phyloP scores from a whole-genome alignment of 2,113 vertebrate genomes.

The Colinus virginianus region DNA sequence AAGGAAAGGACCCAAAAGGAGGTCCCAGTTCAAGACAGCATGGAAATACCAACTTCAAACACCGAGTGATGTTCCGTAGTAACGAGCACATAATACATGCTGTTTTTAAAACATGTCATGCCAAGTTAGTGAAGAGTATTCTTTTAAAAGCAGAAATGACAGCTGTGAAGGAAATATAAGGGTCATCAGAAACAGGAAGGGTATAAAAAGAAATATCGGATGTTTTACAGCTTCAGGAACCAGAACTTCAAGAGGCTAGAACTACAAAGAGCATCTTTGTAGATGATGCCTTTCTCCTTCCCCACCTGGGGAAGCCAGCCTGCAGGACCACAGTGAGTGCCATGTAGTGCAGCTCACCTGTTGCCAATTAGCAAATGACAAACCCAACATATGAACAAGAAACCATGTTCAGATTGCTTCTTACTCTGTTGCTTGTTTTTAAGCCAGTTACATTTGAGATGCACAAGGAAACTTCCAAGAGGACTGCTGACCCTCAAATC shows the following conservation, averaged over 20 bases:
- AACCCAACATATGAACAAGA: neutral
- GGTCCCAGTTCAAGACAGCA: neutral
- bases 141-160: slow-evolving; percentile 19
- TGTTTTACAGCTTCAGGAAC: neutral
- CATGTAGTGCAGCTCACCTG: neutral
- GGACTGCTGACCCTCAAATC: neutral
- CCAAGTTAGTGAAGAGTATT: neutral
- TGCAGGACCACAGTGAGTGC: neutral
- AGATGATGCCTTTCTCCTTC: neutral
- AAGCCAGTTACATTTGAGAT: neutral
- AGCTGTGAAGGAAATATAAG: slow-evolving; percentile 26
- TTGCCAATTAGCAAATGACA: neutral
- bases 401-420: accelerated
- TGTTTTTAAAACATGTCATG: neutral
- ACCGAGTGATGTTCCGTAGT: neutral
- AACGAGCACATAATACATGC: neutral
- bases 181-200: neutral
- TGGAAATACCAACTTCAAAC: neutral
- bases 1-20: neutral
- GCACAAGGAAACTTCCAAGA: neutral
- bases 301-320: neutral
- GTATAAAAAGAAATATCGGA: neutral
- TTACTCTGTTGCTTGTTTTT: neutral
- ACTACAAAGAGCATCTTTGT: neutral
- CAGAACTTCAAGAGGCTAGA: neutral